Percentiles rank a stretch among this genome's conserved stretches.
Evolutionary conservation across 1,140 invertebrate species (phyloP).

Genomic region (Caenorhabditis remanei): DNA sequence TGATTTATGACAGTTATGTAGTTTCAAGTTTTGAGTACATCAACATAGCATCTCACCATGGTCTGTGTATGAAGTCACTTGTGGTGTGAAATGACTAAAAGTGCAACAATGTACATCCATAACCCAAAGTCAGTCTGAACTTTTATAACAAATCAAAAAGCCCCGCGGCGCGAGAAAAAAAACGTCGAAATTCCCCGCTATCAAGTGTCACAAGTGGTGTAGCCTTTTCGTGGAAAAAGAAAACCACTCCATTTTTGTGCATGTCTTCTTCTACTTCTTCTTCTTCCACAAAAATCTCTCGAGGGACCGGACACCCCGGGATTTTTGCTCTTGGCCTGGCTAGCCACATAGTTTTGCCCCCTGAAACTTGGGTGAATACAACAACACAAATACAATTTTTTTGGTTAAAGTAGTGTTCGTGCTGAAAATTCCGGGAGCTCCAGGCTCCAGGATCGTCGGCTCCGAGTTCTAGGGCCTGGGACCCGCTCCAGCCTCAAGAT

Average conservation of each 20-base stretch:
- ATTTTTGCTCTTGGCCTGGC: constrained; percentile 21
- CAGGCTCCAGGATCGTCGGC: too few relatives aligned
- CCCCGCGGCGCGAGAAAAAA: not conserved
- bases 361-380: constrained; percentile 11
- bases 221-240: not conserved
- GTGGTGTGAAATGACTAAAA: too few relatives aligned
- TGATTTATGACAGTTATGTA: too few relatives aligned
- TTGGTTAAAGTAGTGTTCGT: too few relatives aligned
- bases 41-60: too few relatives aligned
- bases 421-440: too few relatives aligned
- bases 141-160: constrained; percentile 36
- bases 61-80: too few relatives aligned
- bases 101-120: too few relatives aligned
- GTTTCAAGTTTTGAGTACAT: too few relatives aligned
- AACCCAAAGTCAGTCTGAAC: not conserved
- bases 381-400: not conserved
- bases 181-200: constrained; percentile 4
- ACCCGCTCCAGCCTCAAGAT: too few relatives aligned
- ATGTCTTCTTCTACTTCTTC: not conserved
- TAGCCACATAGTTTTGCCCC: constrained; percentile 20
- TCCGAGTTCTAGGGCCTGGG: too few relatives aligned
- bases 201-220: constrained; percentile 49
- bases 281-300: constrained; percentile 29
- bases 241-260: constrained; percentile 49
- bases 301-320: constrained; percentile 37